Evolutionary conservation across 2,113 vertebrate genomes (phyloP).

Genomic region (Phalacrocorax carbo): DNA sequence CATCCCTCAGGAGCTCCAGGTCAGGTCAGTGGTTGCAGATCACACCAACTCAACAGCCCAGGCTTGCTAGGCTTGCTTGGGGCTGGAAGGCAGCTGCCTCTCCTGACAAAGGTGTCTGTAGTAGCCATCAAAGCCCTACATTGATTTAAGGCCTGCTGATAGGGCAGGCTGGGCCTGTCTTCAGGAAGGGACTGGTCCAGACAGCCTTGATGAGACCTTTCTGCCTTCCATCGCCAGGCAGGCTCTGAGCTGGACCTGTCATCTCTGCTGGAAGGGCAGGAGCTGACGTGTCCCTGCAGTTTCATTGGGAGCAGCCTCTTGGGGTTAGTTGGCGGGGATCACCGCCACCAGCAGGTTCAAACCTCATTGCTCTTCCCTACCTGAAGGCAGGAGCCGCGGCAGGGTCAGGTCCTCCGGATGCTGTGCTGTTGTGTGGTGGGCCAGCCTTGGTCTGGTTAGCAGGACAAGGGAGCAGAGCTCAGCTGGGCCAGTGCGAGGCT

Average conservation of each 20-base stretch:
- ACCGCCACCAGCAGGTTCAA: neutral
- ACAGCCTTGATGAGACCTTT: neutral
- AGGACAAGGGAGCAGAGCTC: neutral
- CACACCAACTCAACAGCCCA: neutral
- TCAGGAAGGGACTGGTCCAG: neutral
- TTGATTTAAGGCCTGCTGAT: neutral
- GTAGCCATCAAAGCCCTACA: neutral
- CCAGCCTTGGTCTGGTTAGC: neutral
- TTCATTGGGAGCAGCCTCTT: neutral
- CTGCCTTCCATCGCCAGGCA: neutral
- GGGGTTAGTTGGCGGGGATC: neutral
- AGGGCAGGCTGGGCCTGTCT: neutral
- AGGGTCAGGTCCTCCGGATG: neutral
- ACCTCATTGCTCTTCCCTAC: neutral
- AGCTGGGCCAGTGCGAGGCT: neutral
- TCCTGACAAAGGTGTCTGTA: neutral
- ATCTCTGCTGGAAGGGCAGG: neutral
- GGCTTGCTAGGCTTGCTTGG: neutral
- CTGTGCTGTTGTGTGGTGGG: neutral
- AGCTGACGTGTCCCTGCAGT: neutral
- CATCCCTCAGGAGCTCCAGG: neutral
- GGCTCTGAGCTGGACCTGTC: neutral
- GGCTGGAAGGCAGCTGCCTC: neutral
- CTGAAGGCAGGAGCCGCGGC: neutral
- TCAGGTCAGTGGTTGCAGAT: neutral